phyloP scores from a whole-genome alignment of 1,140 invertebrate genomes.

The Euborellia annulipes region DNA sequence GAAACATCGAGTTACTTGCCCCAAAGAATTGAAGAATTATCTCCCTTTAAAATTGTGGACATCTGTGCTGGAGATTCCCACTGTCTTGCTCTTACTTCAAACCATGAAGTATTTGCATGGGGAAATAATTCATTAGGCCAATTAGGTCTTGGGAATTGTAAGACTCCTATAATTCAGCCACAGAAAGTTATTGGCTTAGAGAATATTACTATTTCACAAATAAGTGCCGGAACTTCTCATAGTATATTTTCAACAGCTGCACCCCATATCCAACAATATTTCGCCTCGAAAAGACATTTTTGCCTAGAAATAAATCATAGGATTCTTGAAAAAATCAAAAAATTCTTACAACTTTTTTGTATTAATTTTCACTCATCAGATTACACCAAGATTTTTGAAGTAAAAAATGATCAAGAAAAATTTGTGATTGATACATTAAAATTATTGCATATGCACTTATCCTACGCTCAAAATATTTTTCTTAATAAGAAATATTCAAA shows the following conservation, averaged over 20 bases:
- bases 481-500: too few relatives aligned
- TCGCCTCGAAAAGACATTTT: too few relatives aligned
- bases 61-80: conserved; percentile 40
- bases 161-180: conserved; percentile 42
- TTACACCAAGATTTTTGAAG: too few relatives aligned
- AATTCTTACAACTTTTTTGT: background rate
- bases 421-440: too few relatives aligned
- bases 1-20: conserved; percentile 38
- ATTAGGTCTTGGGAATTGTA: conserved; percentile 49
- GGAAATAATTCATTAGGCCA: conserved; percentile 55
- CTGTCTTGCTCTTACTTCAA: conserved; percentile 40
- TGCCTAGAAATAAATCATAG: conserved; percentile 12
- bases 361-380: too few relatives aligned
- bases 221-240: conserved; percentile 52
- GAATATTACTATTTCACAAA: conserved; percentile 39
- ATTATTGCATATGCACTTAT: too few relatives aligned
- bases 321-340: background rate
- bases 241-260: conserved; percentile 50
- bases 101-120: conserved; percentile 39
- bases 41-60: conserved; percentile 26
- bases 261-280: too few relatives aligned
- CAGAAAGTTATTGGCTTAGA: conserved; percentile 42
- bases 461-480: too few relatives aligned
- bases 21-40: conserved; percentile 26
- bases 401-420: too few relatives aligned